phyloP scores from a whole-genome alignment of 2,888 invertebrate genomes.

The Ichneumon xanthorius region DNA sequence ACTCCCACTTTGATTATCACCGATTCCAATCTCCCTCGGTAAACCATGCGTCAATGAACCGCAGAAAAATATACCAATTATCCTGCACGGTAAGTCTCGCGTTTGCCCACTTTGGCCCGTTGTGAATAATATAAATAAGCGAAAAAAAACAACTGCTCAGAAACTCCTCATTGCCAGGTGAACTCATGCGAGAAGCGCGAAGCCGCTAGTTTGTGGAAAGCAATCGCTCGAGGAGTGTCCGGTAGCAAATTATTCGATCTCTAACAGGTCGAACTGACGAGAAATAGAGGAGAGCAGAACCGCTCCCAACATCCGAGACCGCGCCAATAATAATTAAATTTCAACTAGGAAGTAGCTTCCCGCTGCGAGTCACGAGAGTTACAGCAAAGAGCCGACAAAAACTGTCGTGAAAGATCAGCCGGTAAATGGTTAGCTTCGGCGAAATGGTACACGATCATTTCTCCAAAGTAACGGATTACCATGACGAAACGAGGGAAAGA shows the following conservation, averaged over 20 bases:
- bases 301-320: constrained; percentile 18
- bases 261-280: not conserved
- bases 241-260: constrained; percentile 6
- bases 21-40: not conserved
- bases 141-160: not conserved
- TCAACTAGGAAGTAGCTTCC: constrained; percentile 28
- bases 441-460: constrained; percentile 44
- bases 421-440: constrained; percentile 2
- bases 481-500: not conserved
- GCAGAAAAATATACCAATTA: not conserved
- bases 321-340: constrained; percentile 43
- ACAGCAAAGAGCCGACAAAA: constrained; percentile 43
- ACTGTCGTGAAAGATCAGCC: constrained; percentile 16
- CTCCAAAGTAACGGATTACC: constrained; percentile 46
- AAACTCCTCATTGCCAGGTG: constrained; percentile 33
- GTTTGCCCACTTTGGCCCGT: not conserved
- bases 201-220: constrained; percentile 28
- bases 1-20: not conserved
- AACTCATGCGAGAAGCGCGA: constrained; percentile 50
- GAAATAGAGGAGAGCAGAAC: not conserved
- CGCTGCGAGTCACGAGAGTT: constrained; percentile 12
- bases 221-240: constrained; percentile 36
- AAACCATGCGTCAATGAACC: not conserved
- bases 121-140: not conserved
- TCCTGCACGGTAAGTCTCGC: not conserved